Evolutionary conservation across 1,140 invertebrate species (phyloP).

Genomic region (Panagrolaimus sp.): DNA sequence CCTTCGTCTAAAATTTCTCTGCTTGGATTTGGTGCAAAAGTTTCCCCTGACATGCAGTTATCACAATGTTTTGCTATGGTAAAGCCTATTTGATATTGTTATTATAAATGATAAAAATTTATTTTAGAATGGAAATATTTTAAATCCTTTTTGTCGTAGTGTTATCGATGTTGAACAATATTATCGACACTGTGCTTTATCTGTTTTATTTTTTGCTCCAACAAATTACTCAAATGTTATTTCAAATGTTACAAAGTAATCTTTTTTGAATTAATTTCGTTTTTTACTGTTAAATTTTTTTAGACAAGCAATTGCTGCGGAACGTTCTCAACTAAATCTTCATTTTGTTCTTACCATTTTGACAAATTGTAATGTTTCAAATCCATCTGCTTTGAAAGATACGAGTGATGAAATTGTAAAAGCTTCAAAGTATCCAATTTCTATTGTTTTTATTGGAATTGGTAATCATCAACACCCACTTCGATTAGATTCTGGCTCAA

Average conservation of each 20-base stretch:
- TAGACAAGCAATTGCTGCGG: slow-evolving; percentile 11
- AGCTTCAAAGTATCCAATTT: not conserved
- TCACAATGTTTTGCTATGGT: too few species aligned
- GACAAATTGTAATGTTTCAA: not conserved
- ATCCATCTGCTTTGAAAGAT: not conserved
- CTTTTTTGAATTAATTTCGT: not conserved
- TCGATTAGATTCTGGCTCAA: not conserved
- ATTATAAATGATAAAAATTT: not conserved
- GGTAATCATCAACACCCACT: not conserved
- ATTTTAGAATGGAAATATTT: too few species aligned
- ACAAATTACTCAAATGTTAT: slow-evolving; percentile 4
- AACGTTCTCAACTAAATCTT: not conserved
- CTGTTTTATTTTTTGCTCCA: not conserved
- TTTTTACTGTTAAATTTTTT: not conserved
- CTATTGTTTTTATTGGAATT: not conserved
- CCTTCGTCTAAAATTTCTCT: not conserved
- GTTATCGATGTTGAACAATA: not conserved
- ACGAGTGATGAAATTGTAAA: not conserved
- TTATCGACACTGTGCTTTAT: not conserved
- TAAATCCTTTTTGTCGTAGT: too few species aligned
- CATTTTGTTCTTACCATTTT: not conserved
- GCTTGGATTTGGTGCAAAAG: not conserved
- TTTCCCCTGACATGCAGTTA: too few species aligned
- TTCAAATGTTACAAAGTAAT: slow-evolving; percentile 1
- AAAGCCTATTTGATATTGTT: too few species aligned